Base-by-base conservation (phyloP, 2,888 invertebrate species). In the Erannis defoliaria region DNA sequence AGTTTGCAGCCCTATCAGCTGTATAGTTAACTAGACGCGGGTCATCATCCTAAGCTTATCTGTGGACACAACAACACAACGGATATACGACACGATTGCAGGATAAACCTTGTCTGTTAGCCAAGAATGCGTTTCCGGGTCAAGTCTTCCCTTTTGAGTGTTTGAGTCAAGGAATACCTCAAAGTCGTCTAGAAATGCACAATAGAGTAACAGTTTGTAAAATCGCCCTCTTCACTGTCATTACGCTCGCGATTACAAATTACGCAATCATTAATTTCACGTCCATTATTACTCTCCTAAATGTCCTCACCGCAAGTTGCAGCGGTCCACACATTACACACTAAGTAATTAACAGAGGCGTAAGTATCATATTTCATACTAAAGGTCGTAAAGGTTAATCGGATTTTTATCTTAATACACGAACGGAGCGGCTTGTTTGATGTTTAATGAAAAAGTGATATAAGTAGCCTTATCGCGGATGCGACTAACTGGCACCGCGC, bases 11-110 rank as follows among this genome's bases (percentile, higher is more conserved):
- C 33, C 37, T 37, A 6, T 37, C 6, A 5, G 37, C 3, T 37
- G 3, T 2, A 8, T 42, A 42, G 23, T 23, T 42, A 23, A 21
- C 9, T 9, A 16, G 16, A 19, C 38, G 12, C 5, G 53, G 46
- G 53, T 59, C 59, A 59, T 48, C 18, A 40, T 16, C 40, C 53
- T 46, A 8, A 31, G 33, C 53, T 54, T 59, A 54, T 59, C 59
- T 46, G 5, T 16, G 37, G 37, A 35, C 48, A 42, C 23, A 40
- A 46, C 38, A 23, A 45, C 8, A 35, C 50, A 21, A 9, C n/a
- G 10, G 18, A 14, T 21, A 10, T 31, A 18, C 5, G 21, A 35
- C 33, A 29, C 16, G 40, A n/a, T n/a, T n/a, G n/a, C n/a, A n/a
- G 35, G 59, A 48, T 54, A 46, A 59, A n/a, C 53, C 16, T 5